phyloP scores from a whole-genome alignment of 2,113 vertebrate species.

The Emydocephalus ijimae region DNA sequence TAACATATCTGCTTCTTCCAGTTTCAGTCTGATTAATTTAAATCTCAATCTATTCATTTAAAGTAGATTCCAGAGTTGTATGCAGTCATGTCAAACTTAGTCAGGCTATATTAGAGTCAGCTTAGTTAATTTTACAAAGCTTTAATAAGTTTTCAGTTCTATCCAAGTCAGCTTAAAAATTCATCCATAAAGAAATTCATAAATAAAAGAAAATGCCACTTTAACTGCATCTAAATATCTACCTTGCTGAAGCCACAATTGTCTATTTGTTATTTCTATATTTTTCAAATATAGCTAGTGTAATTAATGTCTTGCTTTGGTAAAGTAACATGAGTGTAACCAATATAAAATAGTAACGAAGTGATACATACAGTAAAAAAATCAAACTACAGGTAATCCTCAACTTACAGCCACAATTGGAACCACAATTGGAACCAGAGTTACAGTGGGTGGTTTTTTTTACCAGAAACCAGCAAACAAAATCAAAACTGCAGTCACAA shows the following conservation, averaged over 20 bases:
- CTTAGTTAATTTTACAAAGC: not conserved
- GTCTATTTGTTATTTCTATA: not conserved
- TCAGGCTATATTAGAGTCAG: not conserved
- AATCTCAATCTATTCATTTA: not conserved
- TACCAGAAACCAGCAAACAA: not conserved
- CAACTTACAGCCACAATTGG: no score
- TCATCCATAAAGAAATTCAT: not conserved
- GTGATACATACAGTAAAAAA: not conserved
- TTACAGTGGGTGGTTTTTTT: not conserved
- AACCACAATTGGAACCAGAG: no score
- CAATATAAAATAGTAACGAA: not conserved
- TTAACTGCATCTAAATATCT: not conserved
- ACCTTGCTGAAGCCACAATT: not conserved
- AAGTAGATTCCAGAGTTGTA: not conserved
- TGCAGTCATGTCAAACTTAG: not conserved
- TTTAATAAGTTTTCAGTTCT: not conserved
- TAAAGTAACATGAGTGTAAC: not conserved
- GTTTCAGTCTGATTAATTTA: slow-evolving; percentile 7
- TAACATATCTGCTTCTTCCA: not conserved
- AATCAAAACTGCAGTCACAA: not conserved
- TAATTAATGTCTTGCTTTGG: not conserved
- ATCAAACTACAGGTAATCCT: not conserved
- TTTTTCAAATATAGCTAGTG: not conserved
- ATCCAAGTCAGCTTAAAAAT: not conserved
- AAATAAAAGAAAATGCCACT: not conserved